These are phyloP conservation scores for Zeuzera pyrina DNA, from an alignment of 2,888 invertebrate genomes.

Conservation along the genomic window DNA sequence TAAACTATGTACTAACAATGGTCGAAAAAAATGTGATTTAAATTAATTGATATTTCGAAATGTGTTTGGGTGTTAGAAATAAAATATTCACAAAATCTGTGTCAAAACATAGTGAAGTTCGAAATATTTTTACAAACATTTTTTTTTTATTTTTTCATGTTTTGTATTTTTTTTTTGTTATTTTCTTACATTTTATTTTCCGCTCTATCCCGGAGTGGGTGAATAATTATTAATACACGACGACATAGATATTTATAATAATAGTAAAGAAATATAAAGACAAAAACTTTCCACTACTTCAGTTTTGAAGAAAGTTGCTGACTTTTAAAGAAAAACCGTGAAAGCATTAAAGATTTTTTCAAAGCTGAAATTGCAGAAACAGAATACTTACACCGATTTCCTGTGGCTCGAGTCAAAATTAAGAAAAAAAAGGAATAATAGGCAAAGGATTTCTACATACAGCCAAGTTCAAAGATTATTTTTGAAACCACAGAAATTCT, in stretches of 20 bases:
- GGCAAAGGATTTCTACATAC: too few species aligned
- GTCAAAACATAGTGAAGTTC: too few species aligned
- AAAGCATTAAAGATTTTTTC: conserved; percentile 21
- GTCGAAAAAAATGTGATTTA: too few species aligned
- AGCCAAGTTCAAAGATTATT: too few species aligned
- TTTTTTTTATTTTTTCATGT: conserved; percentile 20
- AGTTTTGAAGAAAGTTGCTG: conserved; percentile 31
- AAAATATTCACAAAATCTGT: too few species aligned
- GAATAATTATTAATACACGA: conserved; percentile 49
- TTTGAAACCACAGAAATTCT: too few species aligned
- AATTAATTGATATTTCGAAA: too few species aligned
- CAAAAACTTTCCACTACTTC: conserved; percentile 34
- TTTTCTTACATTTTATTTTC: conserved; percentile 31
- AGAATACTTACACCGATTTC: conserved; percentile 14
- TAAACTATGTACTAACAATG: too few species aligned
- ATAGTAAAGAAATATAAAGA: conserved; percentile 34
- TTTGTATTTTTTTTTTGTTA: conserved; percentile 24
- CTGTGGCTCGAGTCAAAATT: too few species aligned
- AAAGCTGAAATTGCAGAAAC: conserved; percentile 52
- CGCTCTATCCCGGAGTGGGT: conserved; percentile 59
- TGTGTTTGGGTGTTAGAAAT: too few species aligned
- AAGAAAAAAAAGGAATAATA: too few species aligned
- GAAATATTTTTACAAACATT: conserved; percentile 41
- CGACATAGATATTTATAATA: conserved; percentile 47
- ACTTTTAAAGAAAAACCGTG: conserved; percentile 4